Evolutionary conservation across 2,113 vertebrate species (phyloP), one percentile per base, ranked within the genome.

Genomic region (Oryzias javanicus): DNA sequence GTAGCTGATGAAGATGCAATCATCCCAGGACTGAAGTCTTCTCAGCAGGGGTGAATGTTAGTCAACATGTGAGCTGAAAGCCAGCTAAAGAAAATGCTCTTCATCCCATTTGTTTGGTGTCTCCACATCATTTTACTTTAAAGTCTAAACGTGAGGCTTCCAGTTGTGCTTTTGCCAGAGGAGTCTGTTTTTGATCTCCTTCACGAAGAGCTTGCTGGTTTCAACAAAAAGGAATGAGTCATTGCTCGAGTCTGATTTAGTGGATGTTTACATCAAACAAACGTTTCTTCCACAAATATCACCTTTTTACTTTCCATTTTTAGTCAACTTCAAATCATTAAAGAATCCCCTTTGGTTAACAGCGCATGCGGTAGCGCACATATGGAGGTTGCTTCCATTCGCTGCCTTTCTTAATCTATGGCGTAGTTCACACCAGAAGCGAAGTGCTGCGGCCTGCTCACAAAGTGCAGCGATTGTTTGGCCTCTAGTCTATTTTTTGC

Each of bases 51-150:
- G 27, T 42, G 55, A 51, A 41, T 55, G 41, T 47, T 35, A 29
- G 27, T 66, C 60, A 35, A 12, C 35, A 20, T 22, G 45, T 47
- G n/a, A 44, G 52, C 51, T 41, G 24, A 46, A 27, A n/a, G 27
- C 42, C 14, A 48, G 42, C 50, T 59, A 55, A 51, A 55, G 63
- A 12, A 48, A 19, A 18, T 35, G 60, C 15, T 44, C 62, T 42
- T 56, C n/a, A 64, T 67, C 59, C 1, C 47, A 49, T 71, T 68
- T 81, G 8, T 55, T 14, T 16, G 42, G 15, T 47, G 55, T 52
- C 49, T 60, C 44, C 14, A 67, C 55, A 35, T 49, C 13, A 42
- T 17, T 19, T 51, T 52, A 35, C 44, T 41, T 35, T 50, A 50
- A 0, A n/a, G 19, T 41, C 19, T 24, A 48, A 35, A 63, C 60